These are phyloP conservation scores for Lordiphosa fenestrarum DNA, from an alignment of 2,888 invertebrate species.

Conservation along the genomic window DNA sequence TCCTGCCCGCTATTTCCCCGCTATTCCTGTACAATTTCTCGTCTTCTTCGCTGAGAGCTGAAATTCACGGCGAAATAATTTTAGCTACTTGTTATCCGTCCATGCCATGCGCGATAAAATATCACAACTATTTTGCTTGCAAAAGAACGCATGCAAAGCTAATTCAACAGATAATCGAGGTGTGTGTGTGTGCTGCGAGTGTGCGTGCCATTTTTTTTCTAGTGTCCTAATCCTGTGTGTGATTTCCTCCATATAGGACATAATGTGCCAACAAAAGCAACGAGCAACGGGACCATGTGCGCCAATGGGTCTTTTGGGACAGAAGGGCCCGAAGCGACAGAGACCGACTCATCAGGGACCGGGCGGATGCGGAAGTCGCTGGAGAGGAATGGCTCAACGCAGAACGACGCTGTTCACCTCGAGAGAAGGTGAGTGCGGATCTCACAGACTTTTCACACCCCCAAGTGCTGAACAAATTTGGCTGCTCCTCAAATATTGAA, in stretches of 20 bases:
- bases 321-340: conserved; percentile 81
- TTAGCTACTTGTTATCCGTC: conserved; percentile 78
- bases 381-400: conserved; percentile 96
- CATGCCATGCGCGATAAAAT: conserved; percentile 82
- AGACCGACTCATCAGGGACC: conserved; percentile 82
- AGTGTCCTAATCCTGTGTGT: conserved; percentile 13
- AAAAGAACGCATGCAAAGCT: conserved; percentile 80
- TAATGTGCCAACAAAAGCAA: conserved; percentile 81
- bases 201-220: conserved; percentile 24
- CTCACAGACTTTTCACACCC: too few relatives aligned
- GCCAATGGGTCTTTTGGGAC: conserved; percentile 80
- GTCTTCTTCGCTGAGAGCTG: conserved; percentile 57
- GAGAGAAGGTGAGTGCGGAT: conserved; percentile 95
- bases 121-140: conserved; percentile 80
- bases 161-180: conserved; percentile 80
- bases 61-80: conserved; percentile 78
- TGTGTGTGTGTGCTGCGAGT: conserved; percentile 40
- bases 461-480: too few relatives aligned
- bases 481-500: not conserved
- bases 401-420: conserved; percentile 99
- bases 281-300: conserved; percentile 80
- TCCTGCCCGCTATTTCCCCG: conserved; percentile 9
- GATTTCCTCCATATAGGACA: conserved; percentile 72
- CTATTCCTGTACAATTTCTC: conserved; percentile 6
- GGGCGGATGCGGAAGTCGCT: conserved; percentile 82